phyloP scores from a whole-genome alignment of 2,113 vertebrate species.

The Tapirus terrestris region DNA sequence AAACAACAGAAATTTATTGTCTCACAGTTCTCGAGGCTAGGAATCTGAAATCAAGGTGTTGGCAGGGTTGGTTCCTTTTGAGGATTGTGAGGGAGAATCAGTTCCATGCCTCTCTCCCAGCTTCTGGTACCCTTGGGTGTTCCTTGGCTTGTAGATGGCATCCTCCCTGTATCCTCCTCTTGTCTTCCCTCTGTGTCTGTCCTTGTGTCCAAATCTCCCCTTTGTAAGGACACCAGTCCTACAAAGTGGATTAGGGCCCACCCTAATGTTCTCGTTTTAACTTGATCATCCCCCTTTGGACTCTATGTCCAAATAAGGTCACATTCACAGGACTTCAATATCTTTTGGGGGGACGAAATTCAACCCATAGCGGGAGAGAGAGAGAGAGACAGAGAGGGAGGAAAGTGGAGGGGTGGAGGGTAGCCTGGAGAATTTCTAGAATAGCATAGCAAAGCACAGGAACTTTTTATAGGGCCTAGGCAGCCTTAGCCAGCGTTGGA shows the following conservation, averaged over 20 bases:
- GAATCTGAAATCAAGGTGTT: neutral
- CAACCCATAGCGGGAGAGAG: neutral
- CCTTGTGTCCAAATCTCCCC: neutral
- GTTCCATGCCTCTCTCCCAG: neutral
- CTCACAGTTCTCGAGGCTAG: neutral
- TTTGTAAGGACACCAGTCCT: neutral
- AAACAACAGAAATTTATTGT: neutral
- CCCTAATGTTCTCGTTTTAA: constrained; percentile 5
- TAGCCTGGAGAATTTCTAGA: neutral
- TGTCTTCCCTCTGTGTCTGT: neutral
- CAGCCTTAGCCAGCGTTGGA: neutral
- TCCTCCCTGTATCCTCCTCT: neutral
- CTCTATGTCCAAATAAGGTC: neutral
- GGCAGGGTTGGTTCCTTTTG: neutral
- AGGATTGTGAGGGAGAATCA: neutral
- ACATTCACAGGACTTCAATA: neutral
- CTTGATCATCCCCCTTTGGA: neutral
- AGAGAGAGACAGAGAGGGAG: neutral
- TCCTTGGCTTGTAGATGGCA: neutral
- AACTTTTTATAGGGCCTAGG: neutral
- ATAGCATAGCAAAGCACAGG: neutral
- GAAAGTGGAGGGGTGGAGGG: fast-evolving
- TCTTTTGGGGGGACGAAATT: neutral
- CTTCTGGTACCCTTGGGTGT: neutral
- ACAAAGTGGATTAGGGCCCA: neutral